Percentiles rank a stretch among this genome's conserved stretches.
phyloP scores from a whole-genome alignment of 1,140 invertebrate genomes.

The Calephelis nemesis region DNA sequence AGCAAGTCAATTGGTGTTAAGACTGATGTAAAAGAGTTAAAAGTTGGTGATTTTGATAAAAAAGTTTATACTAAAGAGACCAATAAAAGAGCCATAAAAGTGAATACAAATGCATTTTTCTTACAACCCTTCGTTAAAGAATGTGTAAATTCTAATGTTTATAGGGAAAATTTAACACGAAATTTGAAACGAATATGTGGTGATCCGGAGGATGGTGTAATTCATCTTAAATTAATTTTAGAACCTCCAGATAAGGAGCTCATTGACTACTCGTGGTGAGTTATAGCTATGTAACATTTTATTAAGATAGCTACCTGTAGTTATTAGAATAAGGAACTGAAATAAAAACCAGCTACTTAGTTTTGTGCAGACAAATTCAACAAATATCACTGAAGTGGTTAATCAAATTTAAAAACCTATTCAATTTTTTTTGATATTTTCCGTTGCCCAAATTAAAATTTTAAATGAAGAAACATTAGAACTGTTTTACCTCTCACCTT shows the following conservation, averaged over 20 bases:
- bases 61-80: conserved; percentile 22
- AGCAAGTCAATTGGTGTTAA: conserved; percentile 47
- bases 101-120: conserved; percentile 48
- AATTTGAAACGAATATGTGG: conserved; percentile 44
- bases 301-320: too few relatives aligned
- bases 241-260: conserved; percentile 80
- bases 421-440: too few relatives aligned
- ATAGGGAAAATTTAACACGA: conserved; percentile 52
- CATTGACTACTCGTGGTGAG: conserved; percentile 85
- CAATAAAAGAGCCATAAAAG: conserved; percentile 40
- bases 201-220: conserved; percentile 44
- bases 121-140: conserved; percentile 61
- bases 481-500: too few relatives aligned
- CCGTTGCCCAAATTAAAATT: too few relatives aligned
- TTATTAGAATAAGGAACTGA: too few relatives aligned
- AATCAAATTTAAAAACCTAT: too few relatives aligned
- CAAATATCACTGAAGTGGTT: too few relatives aligned
- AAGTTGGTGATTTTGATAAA: conserved; percentile 28
- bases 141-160: conserved; percentile 53
- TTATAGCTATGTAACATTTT: conserved; percentile 8
- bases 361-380: too few relatives aligned
- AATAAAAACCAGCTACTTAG: too few relatives aligned
- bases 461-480: too few relatives aligned
- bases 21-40: conserved; percentile 30
- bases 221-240: conserved; percentile 61